Base-by-base conservation (phyloP, 2,888 invertebrate genomes). In the Germaria angustata region DNA sequence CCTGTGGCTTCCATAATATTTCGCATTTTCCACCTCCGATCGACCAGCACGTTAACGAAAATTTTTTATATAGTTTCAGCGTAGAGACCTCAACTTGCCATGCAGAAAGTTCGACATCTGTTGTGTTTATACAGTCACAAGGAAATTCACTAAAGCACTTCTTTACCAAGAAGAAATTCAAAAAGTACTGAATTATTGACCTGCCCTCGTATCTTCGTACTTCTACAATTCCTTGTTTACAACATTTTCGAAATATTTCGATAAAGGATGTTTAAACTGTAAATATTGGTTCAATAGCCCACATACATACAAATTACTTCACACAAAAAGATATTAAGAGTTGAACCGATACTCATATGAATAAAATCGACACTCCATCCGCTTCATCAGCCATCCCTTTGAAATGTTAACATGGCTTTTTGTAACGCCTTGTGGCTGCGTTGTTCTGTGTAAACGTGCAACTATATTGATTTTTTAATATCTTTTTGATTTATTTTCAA, bases 401-500 rank as follows among this genome's bases (percentile, higher is more conserved):
- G 11, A 9, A 55, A 55, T 34, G 13, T 55, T 55, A 13, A 17
- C 20, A 20, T 17, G 11, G 11, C 11, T 55, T 55, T 51, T 66
- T 24, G n/a, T 34, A 44, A 15, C 44, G 15, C 44, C 8, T 44
- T 44, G 44, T 17, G 17, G 39, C 2, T 44, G 44, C 17, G 20
- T 46, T 20, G 2, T n/a, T 39, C n/a, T 32, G 11, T 22, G n/a
- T 46, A n/a, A 22, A 46, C 4, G 24, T 28, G 24, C 3, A 28
- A 5, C 6, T 28, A 3, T 6, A 28, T 28, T 28, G 6, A 28
- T 8, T 5, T 41, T 77, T 13, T 49, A 66, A 61, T 78, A 63
- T 55, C 4, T 36, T 57, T 66, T 49, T 72, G 49, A 79, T 65
- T 78, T 78, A 65, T 65, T 65, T 61, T 65, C 76, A 61, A 59